phyloP scores from a whole-genome alignment of 2,113 vertebrate species.

The Pavo muticus region DNA sequence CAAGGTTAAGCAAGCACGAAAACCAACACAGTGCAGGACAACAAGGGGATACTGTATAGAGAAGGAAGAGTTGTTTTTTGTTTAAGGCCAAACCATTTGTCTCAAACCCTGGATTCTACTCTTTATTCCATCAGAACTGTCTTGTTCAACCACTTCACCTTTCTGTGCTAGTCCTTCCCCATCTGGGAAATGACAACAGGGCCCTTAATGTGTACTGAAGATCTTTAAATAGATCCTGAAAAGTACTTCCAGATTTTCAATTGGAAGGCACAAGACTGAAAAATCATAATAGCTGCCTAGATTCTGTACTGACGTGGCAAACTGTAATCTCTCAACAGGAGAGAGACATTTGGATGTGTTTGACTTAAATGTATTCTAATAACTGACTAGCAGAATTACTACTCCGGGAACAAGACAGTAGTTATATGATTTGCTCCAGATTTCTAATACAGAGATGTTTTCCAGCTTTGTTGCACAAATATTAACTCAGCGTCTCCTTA shows the following conservation, averaged over 20 bases:
- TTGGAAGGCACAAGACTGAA: slow-evolving; percentile 22
- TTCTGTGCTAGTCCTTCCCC: neutral
- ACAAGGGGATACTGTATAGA: neutral
- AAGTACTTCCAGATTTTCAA: slow-evolving; percentile 41
- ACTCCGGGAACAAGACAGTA: neutral
- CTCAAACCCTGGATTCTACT: neutral
- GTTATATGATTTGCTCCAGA: neutral
- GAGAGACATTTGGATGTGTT: slow-evolving; percentile 12
- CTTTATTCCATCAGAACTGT: neutral
- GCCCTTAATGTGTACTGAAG: neutral
- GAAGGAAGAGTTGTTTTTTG: neutral
- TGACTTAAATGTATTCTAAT: neutral
- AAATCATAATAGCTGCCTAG: neutral
- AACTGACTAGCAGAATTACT: slow-evolving; percentile 2
- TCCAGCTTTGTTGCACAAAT: neutral
- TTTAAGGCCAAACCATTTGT: neutral
- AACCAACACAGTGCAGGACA: neutral
- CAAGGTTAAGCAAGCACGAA: slow-evolving; percentile 19
- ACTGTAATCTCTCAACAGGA: neutral
- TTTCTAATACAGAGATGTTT: neutral
- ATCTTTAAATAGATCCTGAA: neutral
- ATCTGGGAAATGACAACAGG: neutral
- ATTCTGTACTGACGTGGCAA: slow-evolving; percentile 24
- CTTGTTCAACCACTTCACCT: neutral
- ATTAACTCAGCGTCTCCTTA: neutral